Evolutionary conservation across 2,888 invertebrate genomes (phyloP), one percentile per base, ranked within the genome.

Genomic region (Cephus sareptanus): DNA sequence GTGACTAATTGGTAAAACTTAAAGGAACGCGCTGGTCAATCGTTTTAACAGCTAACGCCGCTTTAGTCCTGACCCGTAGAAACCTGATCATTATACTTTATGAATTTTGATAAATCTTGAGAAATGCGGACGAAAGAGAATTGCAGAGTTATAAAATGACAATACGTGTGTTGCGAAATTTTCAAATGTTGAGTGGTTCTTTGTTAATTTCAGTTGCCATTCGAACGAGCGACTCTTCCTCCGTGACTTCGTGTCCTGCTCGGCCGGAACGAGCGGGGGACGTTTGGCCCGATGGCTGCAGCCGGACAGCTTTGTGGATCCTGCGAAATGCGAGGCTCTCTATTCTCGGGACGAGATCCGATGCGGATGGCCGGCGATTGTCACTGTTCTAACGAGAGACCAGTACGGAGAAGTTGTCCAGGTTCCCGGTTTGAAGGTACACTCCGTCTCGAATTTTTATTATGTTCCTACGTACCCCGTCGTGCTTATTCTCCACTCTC

Each of bases 271-370:
- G 1, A 95, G 95, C 87, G 99, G 99, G 0, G 98, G 98, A 6
- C 94, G 98, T 77, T 93, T 99, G 83, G 98, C 98, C 0, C 95
- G 97, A 89, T 99, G 99, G 98, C 92, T 99, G 78, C 97, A 98
- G 89, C 98, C 98, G 1, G 97, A 97, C 87, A 95, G 98, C 35
- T 96, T 96, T 83, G 96, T 98, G 75, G 98, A 98, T 92, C 97
- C 98, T 0, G 91, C 94, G 80, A 96, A 96, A 89, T 98, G 98
- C 91, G 97, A 98, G 92, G 94, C 98, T 77, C 93, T 96, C 81
- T 95, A 96, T 86, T 95, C 96, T 56, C 92, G 94, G 77, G 95
- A 95, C 85, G 94, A 95, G 78, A 91, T 95, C 84, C 94, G 96
- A 76, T 96, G 96, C 87, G 97, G 97, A 75, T 96, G 96, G 95